Evolutionary conservation across 2,113 vertebrate genomes (phyloP), one percentile per base, ranked within the genome.

Genomic region (Oceanites oceanicus): DNA sequence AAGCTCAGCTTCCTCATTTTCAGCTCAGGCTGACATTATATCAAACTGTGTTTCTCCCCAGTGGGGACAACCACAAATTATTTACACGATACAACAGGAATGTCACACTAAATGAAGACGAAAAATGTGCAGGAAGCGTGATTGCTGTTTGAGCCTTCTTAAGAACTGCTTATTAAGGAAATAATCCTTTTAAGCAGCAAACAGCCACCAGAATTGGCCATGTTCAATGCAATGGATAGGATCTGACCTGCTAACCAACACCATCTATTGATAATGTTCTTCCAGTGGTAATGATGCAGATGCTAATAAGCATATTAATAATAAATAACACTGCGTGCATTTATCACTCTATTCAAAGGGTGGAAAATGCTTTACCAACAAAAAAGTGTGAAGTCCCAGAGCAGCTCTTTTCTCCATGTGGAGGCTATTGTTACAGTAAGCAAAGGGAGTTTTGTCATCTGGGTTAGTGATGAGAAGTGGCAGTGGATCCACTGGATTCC

Each of bases 61-160:
- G 34, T 90, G 87, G 67, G 77, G 77, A 94, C 76, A 95, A 82
- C 66, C 77, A 68, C 73, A 50, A 84, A 85, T 97, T 97, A 89
- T 91, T 96, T 95, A 91, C 89, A 76, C 76, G 81, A 68, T 92
- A 44, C 84, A 92, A 65, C 1, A 29, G 50, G 73, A 81, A 83
- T 89, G 84, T 92, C 95, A 92, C 58, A 62, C n/a, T 85, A 95
- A 94, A 96, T 83, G 81, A 90, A 96, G 81, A 92, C 0, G 1
- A 82, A 86, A 91, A 59, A 71, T 75, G 68, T 79, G n/a, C 70
- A 86, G 76, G 62, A 92, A 90, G 45, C 5, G 0, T 95, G 84
- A 91, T 77, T 77, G 80, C 53, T 88, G 89, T 45, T 86, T 89
- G 58, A 79, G 70, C 76, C 70, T 95, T 92, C 91, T 68, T 89